These are phyloP conservation scores for Scalopus aquaticus DNA, from an alignment of 2,113 vertebrate genomes.

Conservation along the genomic window DNA sequence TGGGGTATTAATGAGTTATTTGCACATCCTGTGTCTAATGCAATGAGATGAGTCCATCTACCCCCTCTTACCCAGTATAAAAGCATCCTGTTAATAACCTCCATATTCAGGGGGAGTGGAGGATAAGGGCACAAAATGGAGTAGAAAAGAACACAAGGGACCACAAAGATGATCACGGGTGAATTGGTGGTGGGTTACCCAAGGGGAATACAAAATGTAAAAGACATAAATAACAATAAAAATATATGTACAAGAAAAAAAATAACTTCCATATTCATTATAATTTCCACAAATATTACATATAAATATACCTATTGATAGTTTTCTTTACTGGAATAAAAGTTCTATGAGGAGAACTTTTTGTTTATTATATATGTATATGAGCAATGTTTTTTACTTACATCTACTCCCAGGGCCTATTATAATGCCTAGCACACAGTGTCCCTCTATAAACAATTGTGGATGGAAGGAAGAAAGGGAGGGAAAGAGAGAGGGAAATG, in stretches of 20 bases:
- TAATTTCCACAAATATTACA: not conserved
- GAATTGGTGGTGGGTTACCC: no score
- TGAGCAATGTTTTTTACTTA: not conserved
- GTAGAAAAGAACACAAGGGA: no score
- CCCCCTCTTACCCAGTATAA: not conserved
- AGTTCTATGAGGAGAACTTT: not conserved
- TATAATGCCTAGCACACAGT: not conserved
- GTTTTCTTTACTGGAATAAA: not conserved
- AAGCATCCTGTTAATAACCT: not conserved
- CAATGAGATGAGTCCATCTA: not conserved
- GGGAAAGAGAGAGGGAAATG: fast-evolving
- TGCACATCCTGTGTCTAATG: no score
- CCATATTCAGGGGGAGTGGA: no score
- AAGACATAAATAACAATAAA: no score
- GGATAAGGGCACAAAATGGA: no score
- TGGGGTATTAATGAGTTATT: not conserved
- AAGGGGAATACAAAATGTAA: no score
- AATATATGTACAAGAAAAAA: no score
- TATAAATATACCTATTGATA: not conserved
- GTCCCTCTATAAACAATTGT: not conserved
- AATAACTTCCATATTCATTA: not conserved
- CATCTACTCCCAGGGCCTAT: not conserved
- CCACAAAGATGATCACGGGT: no score
- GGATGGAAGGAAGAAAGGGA: not conserved
- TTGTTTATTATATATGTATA: no score